phyloP scores from a whole-genome alignment of 2,888 invertebrate genomes.

The Drosophila eohydei region DNA sequence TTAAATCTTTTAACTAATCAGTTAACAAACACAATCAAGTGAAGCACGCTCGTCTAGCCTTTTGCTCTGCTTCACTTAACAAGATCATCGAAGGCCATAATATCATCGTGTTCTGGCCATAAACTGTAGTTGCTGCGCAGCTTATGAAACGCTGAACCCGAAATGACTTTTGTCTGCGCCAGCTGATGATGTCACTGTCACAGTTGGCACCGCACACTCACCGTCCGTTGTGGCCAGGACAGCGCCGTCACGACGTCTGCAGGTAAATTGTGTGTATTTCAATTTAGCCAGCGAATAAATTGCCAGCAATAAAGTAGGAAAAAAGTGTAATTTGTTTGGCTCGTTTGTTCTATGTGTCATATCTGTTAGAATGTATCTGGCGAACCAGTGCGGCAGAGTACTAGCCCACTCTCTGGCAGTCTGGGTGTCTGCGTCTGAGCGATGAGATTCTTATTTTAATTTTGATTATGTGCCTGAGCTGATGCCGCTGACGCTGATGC shows the following conservation, averaged over 20 bases:
- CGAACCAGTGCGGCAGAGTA: not conserved
- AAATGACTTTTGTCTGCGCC: constrained; percentile 50
- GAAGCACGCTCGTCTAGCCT: not conserved
- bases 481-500: not conserved
- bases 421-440: constrained; percentile 68
- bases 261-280: constrained; percentile 78
- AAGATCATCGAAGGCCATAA: constrained; percentile 37
- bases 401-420: not conserved
- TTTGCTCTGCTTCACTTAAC: constrained; percentile 34
- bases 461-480: constrained; percentile 69
- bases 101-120: not conserved
- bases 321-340: constrained; percentile 78
- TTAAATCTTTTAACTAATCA: not conserved
- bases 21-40: not conserved
- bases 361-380: constrained; percentile 74
- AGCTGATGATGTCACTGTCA: constrained; percentile 67
- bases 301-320: constrained; percentile 74
- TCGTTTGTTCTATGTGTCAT: constrained; percentile 77
- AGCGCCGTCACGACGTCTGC: constrained; percentile 47
- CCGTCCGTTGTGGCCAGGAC: constrained; percentile 32
- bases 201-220: constrained; percentile 23
- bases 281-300: constrained; percentile 76
- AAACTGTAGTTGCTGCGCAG: constrained; percentile 2
- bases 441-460: constrained; percentile 80
- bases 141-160: constrained; percentile 38